phyloP scores from a whole-genome alignment of 2,888 invertebrate species.

The Nephrotoma guestfalica region DNA sequence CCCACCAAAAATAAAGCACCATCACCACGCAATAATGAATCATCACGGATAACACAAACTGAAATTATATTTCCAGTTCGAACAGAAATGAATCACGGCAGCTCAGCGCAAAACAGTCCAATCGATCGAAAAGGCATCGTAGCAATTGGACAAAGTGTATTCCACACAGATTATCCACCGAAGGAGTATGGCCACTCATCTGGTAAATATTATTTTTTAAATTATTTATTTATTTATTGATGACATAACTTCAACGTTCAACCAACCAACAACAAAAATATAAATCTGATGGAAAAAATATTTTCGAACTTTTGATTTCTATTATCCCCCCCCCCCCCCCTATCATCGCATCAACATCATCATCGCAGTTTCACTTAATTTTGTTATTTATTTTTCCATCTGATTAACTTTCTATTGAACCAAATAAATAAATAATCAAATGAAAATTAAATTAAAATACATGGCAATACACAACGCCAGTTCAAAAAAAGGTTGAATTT shows the following conservation, averaged over 20 bases:
- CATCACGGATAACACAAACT: constrained; percentile 26
- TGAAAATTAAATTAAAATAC: not conserved
- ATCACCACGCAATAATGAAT: constrained; percentile 20
- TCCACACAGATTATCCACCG: constrained; percentile 32
- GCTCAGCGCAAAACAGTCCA: constrained; percentile 15
- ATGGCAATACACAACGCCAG: not conserved
- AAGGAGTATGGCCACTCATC: constrained; percentile 25
- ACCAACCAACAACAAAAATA: not conserved
- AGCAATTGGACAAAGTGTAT: constrained; percentile 33
- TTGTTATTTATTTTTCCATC: not conserved
- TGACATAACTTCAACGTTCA: not conserved
- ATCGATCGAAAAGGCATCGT: constrained; percentile 25
- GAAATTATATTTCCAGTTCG: constrained; percentile 28
- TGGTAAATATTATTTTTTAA: not conserved
- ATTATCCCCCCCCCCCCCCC: not conserved
- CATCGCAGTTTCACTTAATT: not conserved
- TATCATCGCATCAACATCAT: not conserved
- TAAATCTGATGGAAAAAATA: not conserved
- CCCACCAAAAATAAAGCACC: not conserved
- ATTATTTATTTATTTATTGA: not conserved
- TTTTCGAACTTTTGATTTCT: not conserved
- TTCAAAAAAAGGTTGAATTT: not conserved
- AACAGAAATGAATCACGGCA: constrained; percentile 24
- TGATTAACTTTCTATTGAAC: not conserved
- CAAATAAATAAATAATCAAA: not conserved